These are phyloP conservation scores for Vulpes ferrilata DNA, from an alignment of 2,113 vertebrate species.

Conservation along the genomic window DNA sequence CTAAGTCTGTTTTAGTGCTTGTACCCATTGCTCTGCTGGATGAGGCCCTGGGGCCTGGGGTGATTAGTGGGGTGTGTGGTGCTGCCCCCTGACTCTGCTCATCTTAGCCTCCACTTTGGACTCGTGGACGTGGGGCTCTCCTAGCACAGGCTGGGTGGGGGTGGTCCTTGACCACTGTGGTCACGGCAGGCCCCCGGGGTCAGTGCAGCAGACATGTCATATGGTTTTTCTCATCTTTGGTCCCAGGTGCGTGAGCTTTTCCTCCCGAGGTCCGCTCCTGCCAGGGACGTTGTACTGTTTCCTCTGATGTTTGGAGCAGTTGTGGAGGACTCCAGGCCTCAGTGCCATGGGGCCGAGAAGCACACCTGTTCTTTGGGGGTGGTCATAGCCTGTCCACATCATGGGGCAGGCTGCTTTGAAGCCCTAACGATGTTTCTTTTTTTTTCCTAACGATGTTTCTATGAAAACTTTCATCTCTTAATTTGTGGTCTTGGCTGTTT, in stretches of 20 bases:
- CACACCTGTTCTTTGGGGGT: neutral
- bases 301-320: rapidly evolving
- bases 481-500: neutral
- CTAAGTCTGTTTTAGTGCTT: rapidly evolving
- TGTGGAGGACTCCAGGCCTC: neutral
- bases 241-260: neutral
- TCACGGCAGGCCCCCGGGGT: neutral
- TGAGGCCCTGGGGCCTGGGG: neutral
- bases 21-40: neutral
- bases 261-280: neutral
- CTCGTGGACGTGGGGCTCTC: neutral
- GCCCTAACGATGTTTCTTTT: neutral
- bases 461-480: too few species aligned
- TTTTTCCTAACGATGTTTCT: neutral
- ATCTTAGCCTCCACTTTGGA: neutral
- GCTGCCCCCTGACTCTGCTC: too few species aligned
- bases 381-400: neutral
- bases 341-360: neutral
- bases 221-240: too few species aligned
- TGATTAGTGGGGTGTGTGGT: neutral
- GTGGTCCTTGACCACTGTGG: neutral
- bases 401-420: neutral
- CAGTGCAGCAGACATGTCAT: rapidly evolving
- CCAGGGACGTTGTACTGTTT: rapidly evolving
- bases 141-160: neutral